Conservation (phyloP, 2,113 vertebrate species). For the Lophochroa leadbeateri region DNA sequence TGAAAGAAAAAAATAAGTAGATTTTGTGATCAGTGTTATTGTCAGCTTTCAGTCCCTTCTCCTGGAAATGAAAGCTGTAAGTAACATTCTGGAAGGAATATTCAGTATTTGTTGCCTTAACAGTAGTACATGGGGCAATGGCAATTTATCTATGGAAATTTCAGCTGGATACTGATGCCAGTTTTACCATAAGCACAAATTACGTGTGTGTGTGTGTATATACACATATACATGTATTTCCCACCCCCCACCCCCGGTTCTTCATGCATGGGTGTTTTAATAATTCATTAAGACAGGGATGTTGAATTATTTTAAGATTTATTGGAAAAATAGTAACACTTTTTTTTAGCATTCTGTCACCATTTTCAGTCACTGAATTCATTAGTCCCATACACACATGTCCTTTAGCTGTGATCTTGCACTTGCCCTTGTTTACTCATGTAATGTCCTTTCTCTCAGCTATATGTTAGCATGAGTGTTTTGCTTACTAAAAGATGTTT, state of each 20-base stretch:
- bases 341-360: neutral
- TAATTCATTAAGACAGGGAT: neutral
- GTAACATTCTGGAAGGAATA: neutral
- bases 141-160: neutral
- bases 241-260: rapidly evolving
- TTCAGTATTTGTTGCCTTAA: neutral
- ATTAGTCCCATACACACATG: neutral
- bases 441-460: neutral
- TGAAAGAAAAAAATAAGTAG: neutral
- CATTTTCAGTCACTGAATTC: neutral
- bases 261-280: neutral
- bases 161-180: neutral
- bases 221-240: neutral
- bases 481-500: neutral
- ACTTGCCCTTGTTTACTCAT: neutral
- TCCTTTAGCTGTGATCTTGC: neutral
- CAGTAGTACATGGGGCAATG: neutral
- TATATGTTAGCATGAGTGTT: neutral
- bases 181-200: neutral
- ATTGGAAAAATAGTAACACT: neutral
- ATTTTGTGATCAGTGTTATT: neutral
- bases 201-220: neutral
- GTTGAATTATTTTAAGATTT: neutral
- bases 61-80: neutral
- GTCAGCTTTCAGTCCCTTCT: neutral